phyloP scores from a whole-genome alignment of 2,797 vertebrate genomes.

The Eulemur albifrons region DNA sequence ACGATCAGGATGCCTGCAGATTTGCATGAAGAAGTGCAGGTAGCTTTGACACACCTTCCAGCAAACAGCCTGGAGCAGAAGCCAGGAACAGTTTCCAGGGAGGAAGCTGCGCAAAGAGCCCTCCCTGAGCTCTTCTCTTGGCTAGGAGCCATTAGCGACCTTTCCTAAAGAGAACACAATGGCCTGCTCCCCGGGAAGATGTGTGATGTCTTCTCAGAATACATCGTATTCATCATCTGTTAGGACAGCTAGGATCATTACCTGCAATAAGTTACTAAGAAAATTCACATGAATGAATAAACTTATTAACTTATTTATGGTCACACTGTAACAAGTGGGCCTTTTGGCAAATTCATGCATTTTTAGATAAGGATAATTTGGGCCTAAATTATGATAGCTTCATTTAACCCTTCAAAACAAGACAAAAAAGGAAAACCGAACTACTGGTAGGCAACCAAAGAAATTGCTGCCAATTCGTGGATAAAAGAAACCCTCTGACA shows the following conservation, averaged over 20 bases:
- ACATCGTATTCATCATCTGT: not conserved
- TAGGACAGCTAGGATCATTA: not conserved
- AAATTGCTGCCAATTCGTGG: not conserved
- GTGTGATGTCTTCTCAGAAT: not conserved
- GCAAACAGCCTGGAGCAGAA: not conserved
- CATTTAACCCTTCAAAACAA: conserved; percentile 45
- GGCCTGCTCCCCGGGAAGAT: not conserved
- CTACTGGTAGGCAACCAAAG: not conserved
- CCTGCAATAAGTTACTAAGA: not conserved
- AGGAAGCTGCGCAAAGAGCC: not conserved
- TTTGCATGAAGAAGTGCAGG: not conserved
- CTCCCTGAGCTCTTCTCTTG: not conserved
- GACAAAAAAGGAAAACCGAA: not conserved
- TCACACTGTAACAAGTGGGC: not conserved
- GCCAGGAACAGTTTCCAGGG: not conserved
- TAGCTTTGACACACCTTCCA: not conserved
- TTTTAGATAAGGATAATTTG: conserved; percentile 43
- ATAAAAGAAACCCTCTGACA: conserved; percentile 58
- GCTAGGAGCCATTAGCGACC: not conserved
- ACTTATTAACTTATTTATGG: not conserved
- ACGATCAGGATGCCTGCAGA: not conserved
- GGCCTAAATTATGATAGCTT: conserved; percentile 15
- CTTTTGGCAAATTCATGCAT: not conserved
- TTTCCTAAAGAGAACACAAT: not conserved
- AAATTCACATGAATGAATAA: conserved; percentile 19